Conservation (phyloP, 1,140 invertebrate genomes). For the Geopemphigus sp. region DNA sequence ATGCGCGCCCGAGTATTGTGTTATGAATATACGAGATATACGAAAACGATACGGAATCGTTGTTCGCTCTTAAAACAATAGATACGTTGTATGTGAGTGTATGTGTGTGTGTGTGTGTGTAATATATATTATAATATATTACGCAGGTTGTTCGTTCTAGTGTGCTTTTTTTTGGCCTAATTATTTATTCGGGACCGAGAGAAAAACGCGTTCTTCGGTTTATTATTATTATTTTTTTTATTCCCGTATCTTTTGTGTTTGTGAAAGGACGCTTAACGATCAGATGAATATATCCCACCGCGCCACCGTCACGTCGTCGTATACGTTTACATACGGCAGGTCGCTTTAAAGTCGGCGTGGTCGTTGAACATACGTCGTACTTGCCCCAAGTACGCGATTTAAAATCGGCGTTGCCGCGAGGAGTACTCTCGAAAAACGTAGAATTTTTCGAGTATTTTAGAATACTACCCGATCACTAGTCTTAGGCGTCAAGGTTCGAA, state of each 20-base stretch:
- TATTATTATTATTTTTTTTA: neutral
- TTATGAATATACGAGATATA: slow-evolving; percentile 30
- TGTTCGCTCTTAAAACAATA: slow-evolving; percentile 38
- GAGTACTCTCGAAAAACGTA: no score
- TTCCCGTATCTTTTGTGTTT: slow-evolving; percentile 23
- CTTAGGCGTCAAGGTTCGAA: no score
- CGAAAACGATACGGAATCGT: slow-evolving; percentile 41
- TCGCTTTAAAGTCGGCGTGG: neutral
- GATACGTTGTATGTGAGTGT: neutral
- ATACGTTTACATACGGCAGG: neutral
- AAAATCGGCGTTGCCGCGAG: no score
- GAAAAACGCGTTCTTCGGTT: neutral
- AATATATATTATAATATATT: neutral
- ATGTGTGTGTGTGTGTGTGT: neutral
- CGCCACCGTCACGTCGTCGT: neutral
- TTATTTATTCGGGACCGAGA: slow-evolving; percentile 6
- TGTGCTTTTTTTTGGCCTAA: neutral
- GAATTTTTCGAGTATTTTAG: no score
- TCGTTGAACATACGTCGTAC: no score
- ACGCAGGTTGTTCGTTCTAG: neutral
- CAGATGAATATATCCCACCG: neutral
- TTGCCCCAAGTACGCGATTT: no score
- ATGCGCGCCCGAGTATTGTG: slow-evolving; percentile 1
- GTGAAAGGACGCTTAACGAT: slow-evolving; percentile 23
- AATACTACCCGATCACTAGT: no score